Base-by-base conservation (phyloP, 1,140 invertebrate species). In the Grapholita molesta region DNA sequence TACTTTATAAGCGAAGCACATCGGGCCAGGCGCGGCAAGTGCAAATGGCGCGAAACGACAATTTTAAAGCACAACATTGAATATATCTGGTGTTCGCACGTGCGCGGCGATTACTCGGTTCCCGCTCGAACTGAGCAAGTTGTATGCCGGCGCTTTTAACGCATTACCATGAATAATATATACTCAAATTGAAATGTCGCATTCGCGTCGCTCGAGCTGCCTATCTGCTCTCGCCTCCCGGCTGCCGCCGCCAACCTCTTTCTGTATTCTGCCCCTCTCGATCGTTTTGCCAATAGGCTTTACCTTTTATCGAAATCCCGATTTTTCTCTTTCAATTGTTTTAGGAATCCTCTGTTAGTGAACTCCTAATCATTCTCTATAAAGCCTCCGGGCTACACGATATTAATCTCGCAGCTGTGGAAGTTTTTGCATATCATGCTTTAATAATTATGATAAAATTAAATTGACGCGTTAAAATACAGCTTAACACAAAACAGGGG, bases 81-180 rank as follows among this genome's bases (percentile, higher is more conserved):
- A 87, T 85, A 81, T 84, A 86, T 80, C 74, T 79, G 73, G 80
- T 69, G 77, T 72, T 77, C 73, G 80, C 82, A 89, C 83, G 86
- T 86, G 80, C 80, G 78, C 76, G 70, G 77, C 85, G 87, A 89
- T 89, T 91, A 86, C 84, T 84, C 82, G 83, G 77, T 75, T 74
- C 74, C 72, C 79, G 78, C 75, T 68, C 78, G 71, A 72, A 75
- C 78, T 72, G 68, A 82, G 78, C 80, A 80, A 87, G 80, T 84
- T 82, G 84, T 80, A 80, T 76, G 80, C 79, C 68, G 78, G 72
- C 81, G 89, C 88, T 91, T 90, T 91, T 90, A 91, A 89, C 86
- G 86, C 86, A 90, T 91, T 91, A 91, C 86, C 88, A 87, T 91
- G 89, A 91, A 90, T 91, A 91, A 90, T 88, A 90, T 90, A 91